phyloP scores from a whole-genome alignment of 2,888 invertebrate genomes.

The Matsumyia berberina region DNA sequence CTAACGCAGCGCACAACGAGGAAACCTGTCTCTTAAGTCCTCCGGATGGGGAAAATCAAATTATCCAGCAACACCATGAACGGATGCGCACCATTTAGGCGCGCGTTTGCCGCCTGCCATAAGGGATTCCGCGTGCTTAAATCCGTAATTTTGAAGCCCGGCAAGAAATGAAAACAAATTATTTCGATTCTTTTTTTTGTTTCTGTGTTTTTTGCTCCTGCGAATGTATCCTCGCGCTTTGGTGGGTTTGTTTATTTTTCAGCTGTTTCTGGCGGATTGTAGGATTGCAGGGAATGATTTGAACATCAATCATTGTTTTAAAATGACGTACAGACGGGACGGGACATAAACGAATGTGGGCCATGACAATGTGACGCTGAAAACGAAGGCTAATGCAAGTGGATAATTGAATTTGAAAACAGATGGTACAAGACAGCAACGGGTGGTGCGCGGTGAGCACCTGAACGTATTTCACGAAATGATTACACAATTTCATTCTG shows the following conservation, averaged over 20 bases:
- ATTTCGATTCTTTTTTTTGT: slow-evolving; percentile 33
- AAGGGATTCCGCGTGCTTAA: slow-evolving; percentile 42
- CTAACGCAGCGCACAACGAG: slow-evolving; percentile 65
- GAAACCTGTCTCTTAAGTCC: slow-evolving; percentile 58
- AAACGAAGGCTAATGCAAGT: slow-evolving; percentile 42
- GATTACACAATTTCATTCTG: slow-evolving; percentile 14
- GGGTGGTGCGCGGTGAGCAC: slow-evolving; percentile 43
- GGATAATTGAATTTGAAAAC: slow-evolving; percentile 64
- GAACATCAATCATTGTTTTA: slow-evolving; percentile 64
- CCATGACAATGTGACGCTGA: slow-evolving; percentile 30
- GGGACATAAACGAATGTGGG: slow-evolving; percentile 12
- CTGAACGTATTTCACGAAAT: slow-evolving; percentile 50
- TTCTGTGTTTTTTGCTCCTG: slow-evolving; percentile 18
- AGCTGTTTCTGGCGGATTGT: slow-evolving; percentile 10
- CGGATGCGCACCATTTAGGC: slow-evolving; percentile 71
- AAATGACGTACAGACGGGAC: slow-evolving; percentile 9
- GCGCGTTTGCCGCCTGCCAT: slow-evolving; percentile 24
- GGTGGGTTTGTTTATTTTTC: slow-evolving; percentile 18
- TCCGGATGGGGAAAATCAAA: slow-evolving; percentile 56
- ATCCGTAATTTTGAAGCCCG: slow-evolving; percentile 47
- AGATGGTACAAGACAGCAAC: slow-evolving; percentile 30
- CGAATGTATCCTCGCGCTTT: slow-evolving; percentile 47
- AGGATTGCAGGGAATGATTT: slow-evolving; percentile 41
- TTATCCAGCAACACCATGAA: slow-evolving; percentile 68
- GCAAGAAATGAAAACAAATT: slow-evolving; percentile 67